Base-by-base conservation (phyloP, 92 coral and sea anemone genomes). In the Palythoa caribaeorum region DNA sequence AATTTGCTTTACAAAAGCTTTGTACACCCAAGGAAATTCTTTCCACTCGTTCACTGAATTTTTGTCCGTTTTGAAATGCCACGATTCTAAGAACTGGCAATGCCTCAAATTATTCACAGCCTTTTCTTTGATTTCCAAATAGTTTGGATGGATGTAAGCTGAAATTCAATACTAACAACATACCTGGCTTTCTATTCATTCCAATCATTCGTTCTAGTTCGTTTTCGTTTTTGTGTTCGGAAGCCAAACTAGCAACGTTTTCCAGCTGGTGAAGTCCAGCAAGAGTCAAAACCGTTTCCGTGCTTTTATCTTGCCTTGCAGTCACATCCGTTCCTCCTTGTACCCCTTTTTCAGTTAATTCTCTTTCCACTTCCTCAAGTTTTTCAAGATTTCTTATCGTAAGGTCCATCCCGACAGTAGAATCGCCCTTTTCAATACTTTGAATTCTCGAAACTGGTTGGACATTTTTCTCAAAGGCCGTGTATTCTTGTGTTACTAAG, bases 321-420 rank as follows among this genome's bases (percentile, higher is more conserved):
- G 19, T 16, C 50, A 48, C 50, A 80, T 80, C 40, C 16, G 17
- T 9, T 38, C 21, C 39, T 57, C 52, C 71, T 55, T 21, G 38
- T 78, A 54, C 12, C 0, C 83, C 51, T 37, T 39, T 78, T 36
- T 17, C 59, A 20, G 62, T 81, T 59, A 81, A 35, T 38, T 83
- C 88, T 40, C 62, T 77, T 19, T 87, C 98, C 2, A 90, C 86
- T 76, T 95, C 94, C 77, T 91, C 95, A 38, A 90, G 92, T 52
- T 90, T 88, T 62, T 91, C 96, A 8, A 95, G 81, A 55, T 90
- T 90, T n/a, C 87, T 83, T 16, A 88, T 88, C 14, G 98, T 95
- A 88, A 95, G 69, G 5, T 95, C 96, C 28, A 96, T 95, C 93
- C 94, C 94, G 6, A 86, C 89, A 50, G 77, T 91, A 9, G 86